A percentile compares a stretch with the other conserved stretches of the same genome.
Conservation (phyloP, 2,113 vertebrate genomes). For the Proteles cristata region DNA sequence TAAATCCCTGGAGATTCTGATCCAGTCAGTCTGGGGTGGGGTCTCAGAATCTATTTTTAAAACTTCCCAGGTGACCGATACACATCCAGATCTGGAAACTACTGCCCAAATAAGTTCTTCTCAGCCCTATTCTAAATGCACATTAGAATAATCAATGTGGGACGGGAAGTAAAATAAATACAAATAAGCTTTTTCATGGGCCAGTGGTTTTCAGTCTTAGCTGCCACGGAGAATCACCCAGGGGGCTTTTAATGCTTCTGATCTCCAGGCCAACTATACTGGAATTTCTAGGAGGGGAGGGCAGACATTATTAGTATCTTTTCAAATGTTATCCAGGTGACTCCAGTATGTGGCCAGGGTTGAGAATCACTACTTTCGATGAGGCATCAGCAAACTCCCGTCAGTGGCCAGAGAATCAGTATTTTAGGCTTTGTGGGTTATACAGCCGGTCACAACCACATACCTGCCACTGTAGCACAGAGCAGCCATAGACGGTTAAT, state of each 20-base stretch:
- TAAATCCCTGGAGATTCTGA: neutral
- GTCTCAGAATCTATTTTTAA: neutral
- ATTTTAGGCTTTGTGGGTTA: neutral
- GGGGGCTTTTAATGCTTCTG: neutral
- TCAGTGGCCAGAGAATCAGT: neutral
- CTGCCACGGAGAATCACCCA: neutral
- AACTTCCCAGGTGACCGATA: neutral
- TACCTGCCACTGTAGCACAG: neutral
- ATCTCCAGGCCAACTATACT: neutral
- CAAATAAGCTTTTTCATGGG: neutral
- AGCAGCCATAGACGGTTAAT: neutral
- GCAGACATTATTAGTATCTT: neutral
- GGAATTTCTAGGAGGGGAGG: neutral
- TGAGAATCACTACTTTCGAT: neutral
- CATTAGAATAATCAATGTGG: neutral
- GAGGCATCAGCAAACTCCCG: neutral
- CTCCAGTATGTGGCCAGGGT: no score
- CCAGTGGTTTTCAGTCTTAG: neutral
- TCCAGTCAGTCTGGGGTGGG: neutral
- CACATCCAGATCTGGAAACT: neutral
- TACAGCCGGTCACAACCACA: neutral
- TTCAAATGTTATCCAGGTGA: neutral
- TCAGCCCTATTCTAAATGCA: neutral
- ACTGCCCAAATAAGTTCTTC: neutral
- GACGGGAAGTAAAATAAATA: neutral